Percentiles rank a stretch among this genome's conserved stretches.
Evolutionary conservation across 2,888 invertebrate species (phyloP).

Genomic region (Iselma pallidipennis): DNA sequence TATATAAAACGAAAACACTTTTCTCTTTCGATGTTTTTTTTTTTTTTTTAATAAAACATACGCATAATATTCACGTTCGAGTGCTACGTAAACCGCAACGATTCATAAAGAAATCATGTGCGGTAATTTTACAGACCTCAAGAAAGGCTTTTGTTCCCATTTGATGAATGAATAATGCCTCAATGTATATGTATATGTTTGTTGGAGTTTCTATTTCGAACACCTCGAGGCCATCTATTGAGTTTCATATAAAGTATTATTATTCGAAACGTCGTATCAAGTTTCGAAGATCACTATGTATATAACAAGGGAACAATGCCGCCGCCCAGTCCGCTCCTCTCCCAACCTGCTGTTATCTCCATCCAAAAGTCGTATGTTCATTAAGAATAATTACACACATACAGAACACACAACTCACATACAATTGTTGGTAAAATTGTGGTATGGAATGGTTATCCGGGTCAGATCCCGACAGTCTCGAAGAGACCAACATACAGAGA

Average conservation of each 20-base stretch:
- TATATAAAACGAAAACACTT: background rate
- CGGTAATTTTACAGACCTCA: slow-evolving; percentile 15
- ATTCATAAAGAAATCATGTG: slow-evolving; percentile 17
- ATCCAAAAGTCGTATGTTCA: slow-evolving; percentile 29
- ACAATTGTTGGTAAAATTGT: background rate
- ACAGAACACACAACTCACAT: background rate
- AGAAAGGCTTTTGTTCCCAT: slow-evolving; percentile 15
- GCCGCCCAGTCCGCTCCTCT: background rate
- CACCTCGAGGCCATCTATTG: slow-evolving; percentile 3
- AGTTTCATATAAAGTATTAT: background rate
- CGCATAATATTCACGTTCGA: slow-evolving; percentile 1
- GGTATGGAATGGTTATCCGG: slow-evolving; percentile 8
- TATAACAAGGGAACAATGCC: slow-evolving; percentile 17
- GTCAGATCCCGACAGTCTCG: slow-evolving; percentile 33
- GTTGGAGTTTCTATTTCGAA: slow-evolving; percentile 2
- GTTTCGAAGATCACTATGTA: slow-evolving; percentile 7
- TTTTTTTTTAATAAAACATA: slow-evolving; percentile 1
- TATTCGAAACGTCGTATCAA: background rate
- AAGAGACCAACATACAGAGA: slow-evolving; percentile 27
- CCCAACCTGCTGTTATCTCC: slow-evolving; percentile 7
- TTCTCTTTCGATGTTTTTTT: slow-evolving; percentile 2
- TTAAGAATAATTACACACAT: slow-evolving; percentile 41
- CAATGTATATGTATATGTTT: background rate
- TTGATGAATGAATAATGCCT: slow-evolving; percentile 5
- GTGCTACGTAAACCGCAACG: slow-evolving; percentile 11